Evolutionary conservation across 2,797 vertebrate genomes (phyloP).

Genomic region (Threskiornis aethiopicus): DNA sequence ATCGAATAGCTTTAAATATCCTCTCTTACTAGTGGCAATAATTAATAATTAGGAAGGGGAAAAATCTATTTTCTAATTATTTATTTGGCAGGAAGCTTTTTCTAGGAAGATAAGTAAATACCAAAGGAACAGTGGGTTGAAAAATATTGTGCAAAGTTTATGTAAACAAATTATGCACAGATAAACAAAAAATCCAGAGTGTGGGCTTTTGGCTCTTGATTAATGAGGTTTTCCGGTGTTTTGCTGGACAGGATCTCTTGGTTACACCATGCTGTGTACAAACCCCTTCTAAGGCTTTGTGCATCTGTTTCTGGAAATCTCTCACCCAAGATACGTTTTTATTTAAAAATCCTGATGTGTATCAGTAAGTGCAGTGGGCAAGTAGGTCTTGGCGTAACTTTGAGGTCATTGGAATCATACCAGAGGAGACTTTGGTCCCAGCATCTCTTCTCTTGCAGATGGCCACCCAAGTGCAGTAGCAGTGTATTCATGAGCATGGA

Average conservation of each 20-base stretch:
- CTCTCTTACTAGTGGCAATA: background rate
- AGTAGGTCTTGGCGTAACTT: background rate
- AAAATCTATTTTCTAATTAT: slow-evolving; percentile 29
- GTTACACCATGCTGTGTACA: slow-evolving; percentile 36
- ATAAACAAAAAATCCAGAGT: slow-evolving; percentile 31
- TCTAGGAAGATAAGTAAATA: slow-evolving; percentile 48
- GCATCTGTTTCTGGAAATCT: slow-evolving; percentile 49
- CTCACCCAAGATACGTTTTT: slow-evolving; percentile 37
- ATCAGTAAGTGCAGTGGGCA: slow-evolving; percentile 15
- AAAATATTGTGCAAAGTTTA: slow-evolving; percentile 56
- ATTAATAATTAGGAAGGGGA: slow-evolving; percentile 35
- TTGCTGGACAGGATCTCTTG: slow-evolving; percentile 19
- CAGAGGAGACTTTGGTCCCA: background rate
- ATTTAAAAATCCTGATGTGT: slow-evolving; percentile 33
- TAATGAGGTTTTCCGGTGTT: slow-evolving; percentile 48
- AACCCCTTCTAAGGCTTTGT: slow-evolving; percentile 9
- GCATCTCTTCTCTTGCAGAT: background rate
- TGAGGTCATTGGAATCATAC: background rate
- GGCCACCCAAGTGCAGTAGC: slow-evolving; percentile 32
- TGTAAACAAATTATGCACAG: slow-evolving; percentile 36
- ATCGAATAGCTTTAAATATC: background rate
- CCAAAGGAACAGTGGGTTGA: slow-evolving; percentile 8
- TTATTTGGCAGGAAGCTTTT: slow-evolving; percentile 54
- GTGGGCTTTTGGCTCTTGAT: slow-evolving; percentile 27
- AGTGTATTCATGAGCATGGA: background rate